Conservation (phyloP, 1,140 invertebrate genomes). For the Branchinecta lindahli region DNA sequence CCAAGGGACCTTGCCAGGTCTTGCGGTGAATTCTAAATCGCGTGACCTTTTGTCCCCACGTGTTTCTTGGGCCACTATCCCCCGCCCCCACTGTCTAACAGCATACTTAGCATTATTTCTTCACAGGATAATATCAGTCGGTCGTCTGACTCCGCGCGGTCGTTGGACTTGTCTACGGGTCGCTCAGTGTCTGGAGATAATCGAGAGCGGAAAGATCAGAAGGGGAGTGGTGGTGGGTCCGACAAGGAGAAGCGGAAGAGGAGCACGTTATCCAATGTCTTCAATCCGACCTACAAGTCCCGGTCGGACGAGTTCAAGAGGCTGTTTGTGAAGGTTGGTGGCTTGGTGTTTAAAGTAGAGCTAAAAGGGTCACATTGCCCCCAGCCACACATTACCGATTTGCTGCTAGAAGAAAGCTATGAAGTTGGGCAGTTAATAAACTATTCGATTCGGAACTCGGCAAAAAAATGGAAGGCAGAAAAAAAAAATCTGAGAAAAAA, state of each 20-base stretch:
- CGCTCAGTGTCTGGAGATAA: neutral
- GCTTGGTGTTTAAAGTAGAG: too few species aligned
- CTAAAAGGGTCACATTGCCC: too few species aligned
- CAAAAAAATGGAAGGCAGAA: too few species aligned
- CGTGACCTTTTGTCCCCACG: too few species aligned
- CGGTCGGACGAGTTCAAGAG: conserved; percentile 78
- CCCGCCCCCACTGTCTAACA: neutral
- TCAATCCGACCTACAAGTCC: conserved; percentile 86
- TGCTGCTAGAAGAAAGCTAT: too few species aligned
- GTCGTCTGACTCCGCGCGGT: neutral
- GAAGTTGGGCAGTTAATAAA: too few species aligned
- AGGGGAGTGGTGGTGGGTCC: neutral
- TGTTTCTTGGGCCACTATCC: neutral
- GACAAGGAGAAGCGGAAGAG: conserved; percentile 37
- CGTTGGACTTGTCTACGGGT: neutral
- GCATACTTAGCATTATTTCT: neutral
- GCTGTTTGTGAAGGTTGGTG: conserved; percentile 31
- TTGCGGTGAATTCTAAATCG: too few species aligned
- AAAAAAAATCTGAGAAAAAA: too few species aligned
- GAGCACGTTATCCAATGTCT: conserved; percentile 60
- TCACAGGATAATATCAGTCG: conserved; percentile 6
- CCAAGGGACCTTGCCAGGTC: too few species aligned
- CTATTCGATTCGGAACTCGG: too few species aligned
- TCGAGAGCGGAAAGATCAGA: neutral
- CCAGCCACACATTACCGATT: too few species aligned